Conservation (phyloP, 2,888 invertebrate genomes). For the Chloromyia formosa region DNA sequence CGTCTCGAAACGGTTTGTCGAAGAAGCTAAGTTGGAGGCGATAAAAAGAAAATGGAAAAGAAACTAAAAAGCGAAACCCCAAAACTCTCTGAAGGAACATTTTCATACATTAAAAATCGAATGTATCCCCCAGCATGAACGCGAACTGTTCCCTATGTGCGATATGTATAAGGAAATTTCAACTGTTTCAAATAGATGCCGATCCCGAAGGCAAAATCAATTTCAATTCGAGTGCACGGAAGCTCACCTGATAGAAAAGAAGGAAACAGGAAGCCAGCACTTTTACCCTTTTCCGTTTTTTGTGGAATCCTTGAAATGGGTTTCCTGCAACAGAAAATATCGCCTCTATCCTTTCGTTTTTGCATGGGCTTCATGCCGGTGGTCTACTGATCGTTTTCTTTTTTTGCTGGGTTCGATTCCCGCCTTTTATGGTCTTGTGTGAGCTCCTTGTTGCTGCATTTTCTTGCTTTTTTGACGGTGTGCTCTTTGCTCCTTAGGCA, state of each 20-base stretch:
- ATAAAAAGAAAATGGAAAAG: background rate
- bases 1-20: too few relatives aligned
- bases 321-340: conserved; percentile 44
- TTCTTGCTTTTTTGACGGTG: conserved; percentile 1
- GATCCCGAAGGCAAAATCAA: conserved; percentile 44
- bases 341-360: conserved; percentile 7
- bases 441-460: background rate
- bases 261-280: conserved; percentile 47
- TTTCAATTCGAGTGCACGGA: conserved; percentile 47
- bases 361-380: background rate
- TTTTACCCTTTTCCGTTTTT: conserved; percentile 38
- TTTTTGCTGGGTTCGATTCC: background rate
- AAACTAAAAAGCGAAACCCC: background rate
- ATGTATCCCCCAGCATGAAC: background rate
- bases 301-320: conserved; percentile 35
- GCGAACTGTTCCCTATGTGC: background rate
- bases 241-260: conserved; percentile 46
- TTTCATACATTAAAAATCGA: conserved; percentile 11
- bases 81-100: background rate
- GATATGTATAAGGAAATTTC: background rate
- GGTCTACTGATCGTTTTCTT: background rate
- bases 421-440: too few relatives aligned
- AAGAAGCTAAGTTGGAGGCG: too few relatives aligned
- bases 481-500: conserved; percentile 6
- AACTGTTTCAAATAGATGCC: conserved; percentile 34